Evolutionary conservation across 2,113 vertebrate species (phyloP).

Genomic region (Muscicapa adusta): DNA sequence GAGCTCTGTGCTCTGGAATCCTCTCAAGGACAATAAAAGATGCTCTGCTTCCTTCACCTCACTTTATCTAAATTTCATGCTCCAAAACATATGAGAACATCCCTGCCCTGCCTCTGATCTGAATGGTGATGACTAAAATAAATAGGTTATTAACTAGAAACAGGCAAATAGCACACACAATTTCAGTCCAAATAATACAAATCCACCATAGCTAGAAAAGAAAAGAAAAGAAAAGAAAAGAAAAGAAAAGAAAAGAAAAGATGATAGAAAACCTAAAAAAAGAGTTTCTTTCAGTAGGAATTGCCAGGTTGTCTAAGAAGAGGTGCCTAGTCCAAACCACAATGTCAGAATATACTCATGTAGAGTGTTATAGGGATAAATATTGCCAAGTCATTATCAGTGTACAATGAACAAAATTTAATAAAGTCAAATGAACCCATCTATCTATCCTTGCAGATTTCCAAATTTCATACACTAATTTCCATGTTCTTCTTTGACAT

Average conservation of each 20-base stretch:
- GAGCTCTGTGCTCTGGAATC: background rate
- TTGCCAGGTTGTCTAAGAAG: background rate
- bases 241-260: background rate
- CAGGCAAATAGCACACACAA: background rate
- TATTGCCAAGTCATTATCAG: background rate
- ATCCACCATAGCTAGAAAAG: background rate
- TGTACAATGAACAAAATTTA: background rate
- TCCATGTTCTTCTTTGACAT: conserved; percentile 22
- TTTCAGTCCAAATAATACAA: background rate
- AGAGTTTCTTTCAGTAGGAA: background rate
- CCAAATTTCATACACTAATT: conserved; percentile 13
- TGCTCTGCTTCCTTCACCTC: background rate
- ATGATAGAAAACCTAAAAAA: background rate
- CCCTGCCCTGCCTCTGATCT: background rate
- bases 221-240: background rate
- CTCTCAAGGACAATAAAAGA: background rate
- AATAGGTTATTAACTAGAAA: background rate
- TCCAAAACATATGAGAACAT: background rate
- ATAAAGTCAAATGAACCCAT: background rate
- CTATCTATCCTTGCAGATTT: conserved; percentile 13
- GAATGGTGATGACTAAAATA: background rate
- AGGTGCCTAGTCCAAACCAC: background rate
- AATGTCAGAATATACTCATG: background rate
- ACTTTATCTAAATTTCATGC: background rate
- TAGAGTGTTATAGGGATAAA: background rate